Percentiles rank a stretch among this genome's conserved stretches.
These are phyloP conservation scores for Pseudoatta argentina DNA, from an alignment of 1,140 invertebrate species.

Conservation along the genomic window DNA sequence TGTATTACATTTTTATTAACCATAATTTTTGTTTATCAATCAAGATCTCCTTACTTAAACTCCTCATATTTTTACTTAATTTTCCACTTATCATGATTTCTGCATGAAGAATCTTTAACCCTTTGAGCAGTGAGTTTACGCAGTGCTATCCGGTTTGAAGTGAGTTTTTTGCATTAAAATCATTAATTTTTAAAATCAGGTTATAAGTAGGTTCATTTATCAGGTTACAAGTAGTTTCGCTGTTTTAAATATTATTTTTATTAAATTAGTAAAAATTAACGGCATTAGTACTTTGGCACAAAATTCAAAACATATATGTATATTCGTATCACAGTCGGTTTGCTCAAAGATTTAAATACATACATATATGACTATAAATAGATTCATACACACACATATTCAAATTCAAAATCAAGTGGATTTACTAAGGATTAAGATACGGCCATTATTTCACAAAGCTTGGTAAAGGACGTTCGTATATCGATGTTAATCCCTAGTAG, in stretches of 20 bases:
- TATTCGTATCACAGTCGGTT: not conserved
- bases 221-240: not conserved
- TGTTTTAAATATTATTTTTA: constrained; percentile 23
- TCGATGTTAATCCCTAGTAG: constrained; percentile 64
- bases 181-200: not conserved
- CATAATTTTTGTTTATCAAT: not conserved
- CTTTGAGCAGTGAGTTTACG: not conserved
- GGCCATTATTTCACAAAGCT: constrained; percentile 37
- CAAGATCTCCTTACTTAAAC: not conserved
- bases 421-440: constrained; percentile 1
- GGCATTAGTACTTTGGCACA: not conserved
- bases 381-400: not conserved
- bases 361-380: not conserved
- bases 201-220: not conserved
- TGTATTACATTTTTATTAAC: not conserved
- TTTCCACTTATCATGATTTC: not conserved
- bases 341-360: constrained; percentile 10
- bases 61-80: not conserved
- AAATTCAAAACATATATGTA: not conserved
- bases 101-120: not conserved
- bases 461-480: constrained; percentile 53
- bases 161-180: constrained; percentile 2
- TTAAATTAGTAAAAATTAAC: not conserved
- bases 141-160: not conserved
- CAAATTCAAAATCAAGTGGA: constrained; percentile 20